A percentile compares a stretch with the other conserved stretches of the same genome.
phyloP scores from a whole-genome alignment of 2,797 vertebrate genomes.

The Tarsius wallacei region DNA sequence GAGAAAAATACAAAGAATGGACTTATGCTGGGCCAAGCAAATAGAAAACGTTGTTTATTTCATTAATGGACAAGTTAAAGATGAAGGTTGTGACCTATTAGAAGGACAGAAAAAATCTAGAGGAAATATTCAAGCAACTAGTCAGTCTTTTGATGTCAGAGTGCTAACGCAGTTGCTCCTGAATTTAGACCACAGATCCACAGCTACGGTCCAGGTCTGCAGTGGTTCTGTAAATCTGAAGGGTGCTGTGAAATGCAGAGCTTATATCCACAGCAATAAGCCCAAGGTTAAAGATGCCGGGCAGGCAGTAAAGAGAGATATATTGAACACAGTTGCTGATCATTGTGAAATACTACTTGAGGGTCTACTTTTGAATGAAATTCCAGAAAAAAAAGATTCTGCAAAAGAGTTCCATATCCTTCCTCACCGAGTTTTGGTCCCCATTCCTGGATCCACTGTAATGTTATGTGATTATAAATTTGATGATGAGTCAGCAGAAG shows the following conservation, averaged over 20 bases:
- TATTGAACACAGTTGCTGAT: slow-evolving; percentile 94
- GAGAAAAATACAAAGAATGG: slow-evolving; percentile 94
- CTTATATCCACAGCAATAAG: slow-evolving; percentile 95
- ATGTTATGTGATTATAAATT: slow-evolving; percentile 97
- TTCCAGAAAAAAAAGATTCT: slow-evolving; percentile 88
- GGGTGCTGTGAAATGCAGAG: slow-evolving; percentile 94
- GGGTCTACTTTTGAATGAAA: slow-evolving; percentile 93
- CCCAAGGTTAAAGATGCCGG: slow-evolving; percentile 94
- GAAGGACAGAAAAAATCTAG: slow-evolving; percentile 94
- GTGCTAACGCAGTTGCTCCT: slow-evolving; percentile 92
- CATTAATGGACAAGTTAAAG: slow-evolving; percentile 94
- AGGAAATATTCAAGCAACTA: slow-evolving; percentile 85
- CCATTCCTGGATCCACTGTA: slow-evolving; percentile 90
- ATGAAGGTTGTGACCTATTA: slow-evolving; percentile 93
- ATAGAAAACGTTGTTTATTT: slow-evolving; percentile 94
- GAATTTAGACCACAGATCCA: slow-evolving; percentile 86
- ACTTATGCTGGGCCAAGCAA: slow-evolving; percentile 95
- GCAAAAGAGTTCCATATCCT: slow-evolving; percentile 90
- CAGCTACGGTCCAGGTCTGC: slow-evolving; percentile 92
- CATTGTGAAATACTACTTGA: slow-evolving; percentile 96
- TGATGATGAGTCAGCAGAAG: slow-evolving; percentile 92
- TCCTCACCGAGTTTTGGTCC: slow-evolving; percentile 95
- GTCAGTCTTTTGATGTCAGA: slow-evolving; percentile 91
- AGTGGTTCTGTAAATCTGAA: slow-evolving; percentile 93
- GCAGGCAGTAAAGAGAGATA: slow-evolving; percentile 96